Percentiles rank a stretch among this genome's conserved stretches.
Evolutionary conservation across 2,888 invertebrate genomes (phyloP).

Genomic region (Chaetogeoica ovagalla): DNA sequence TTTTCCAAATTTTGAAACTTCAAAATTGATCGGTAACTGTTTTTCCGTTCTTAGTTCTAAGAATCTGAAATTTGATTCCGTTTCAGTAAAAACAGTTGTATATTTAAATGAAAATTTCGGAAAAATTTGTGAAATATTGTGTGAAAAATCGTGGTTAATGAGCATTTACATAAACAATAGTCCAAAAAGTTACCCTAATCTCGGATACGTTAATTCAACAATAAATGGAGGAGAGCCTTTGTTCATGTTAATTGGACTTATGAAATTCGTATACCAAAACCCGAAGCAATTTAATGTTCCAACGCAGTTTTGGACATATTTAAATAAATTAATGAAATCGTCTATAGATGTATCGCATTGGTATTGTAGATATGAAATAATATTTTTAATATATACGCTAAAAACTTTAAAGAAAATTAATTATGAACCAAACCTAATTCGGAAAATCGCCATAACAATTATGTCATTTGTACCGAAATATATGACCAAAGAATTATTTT

Average conservation of each 20-base stretch:
- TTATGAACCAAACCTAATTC: not conserved
- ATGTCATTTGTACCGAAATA: conserved; percentile 39
- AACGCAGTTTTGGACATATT: conserved; percentile 41
- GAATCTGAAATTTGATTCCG: conserved; percentile 31
- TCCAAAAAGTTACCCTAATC: conserved; percentile 44
- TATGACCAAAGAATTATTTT: conserved; percentile 26
- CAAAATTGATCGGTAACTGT: conserved; percentile 44
- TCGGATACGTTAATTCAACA: conserved; percentile 28
- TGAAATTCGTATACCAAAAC: conserved; percentile 40
- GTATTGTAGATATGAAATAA: conserved; percentile 37
- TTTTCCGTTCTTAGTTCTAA: conserved; percentile 40
- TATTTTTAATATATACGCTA: conserved; percentile 19
- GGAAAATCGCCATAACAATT: conserved; percentile 31
- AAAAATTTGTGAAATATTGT: conserved; percentile 40
- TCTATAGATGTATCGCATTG: conserved; percentile 41
- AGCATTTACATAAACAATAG: conserved; percentile 39
- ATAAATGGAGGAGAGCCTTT: conserved; percentile 38
- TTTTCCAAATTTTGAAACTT: conserved; percentile 38
- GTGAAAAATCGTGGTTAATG: conserved; percentile 43
- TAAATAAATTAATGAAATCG: conserved; percentile 41
- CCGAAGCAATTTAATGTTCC: conserved; percentile 24
- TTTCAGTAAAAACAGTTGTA: conserved; percentile 17
- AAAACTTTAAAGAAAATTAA: conserved; percentile 21
- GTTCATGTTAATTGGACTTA: conserved; percentile 43
- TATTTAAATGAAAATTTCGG: conserved; percentile 39